Percentiles rank a stretch among this genome's conserved stretches.
Conservation (phyloP, 2,888 invertebrate species). For the Dryobota labecula region DNA sequence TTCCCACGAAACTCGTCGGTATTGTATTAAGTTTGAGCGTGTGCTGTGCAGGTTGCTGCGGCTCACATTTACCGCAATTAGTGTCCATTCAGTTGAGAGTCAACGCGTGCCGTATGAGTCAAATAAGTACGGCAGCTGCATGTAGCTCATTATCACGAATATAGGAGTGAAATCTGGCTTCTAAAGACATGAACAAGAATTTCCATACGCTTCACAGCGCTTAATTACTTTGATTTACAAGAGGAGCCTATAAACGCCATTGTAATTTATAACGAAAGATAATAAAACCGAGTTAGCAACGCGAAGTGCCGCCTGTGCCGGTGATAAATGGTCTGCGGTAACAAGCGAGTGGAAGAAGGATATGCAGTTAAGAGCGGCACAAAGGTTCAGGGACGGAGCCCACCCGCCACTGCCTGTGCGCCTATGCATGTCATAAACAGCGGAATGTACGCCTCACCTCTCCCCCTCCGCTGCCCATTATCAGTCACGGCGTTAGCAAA, state of each 20-base stretch:
- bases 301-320: conserved; percentile 45
- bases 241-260: conserved; percentile 42
- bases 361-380: conserved; percentile 65
- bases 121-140: conserved; percentile 75
- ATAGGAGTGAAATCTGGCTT: conserved; percentile 10
- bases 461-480: conserved; percentile 71
- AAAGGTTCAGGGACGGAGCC: conserved; percentile 70
- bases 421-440: conserved; percentile 77
- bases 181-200: conserved; percentile 14
- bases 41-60: conserved; percentile 75
- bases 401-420: conserved; percentile 69
- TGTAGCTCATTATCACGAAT: conserved; percentile 44
- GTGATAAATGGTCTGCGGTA: conserved; percentile 67
- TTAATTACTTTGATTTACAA: conserved; percentile 42
- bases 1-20: conserved; percentile 77
- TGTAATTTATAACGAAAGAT: conserved; percentile 54
- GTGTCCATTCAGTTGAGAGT: conserved; percentile 79
- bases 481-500: conserved; percentile 78
- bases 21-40: conserved; percentile 74
- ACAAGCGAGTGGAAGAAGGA: conserved; percentile 71
- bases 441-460: conserved; percentile 77
- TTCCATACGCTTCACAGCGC: conserved; percentile 10
- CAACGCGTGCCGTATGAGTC: conserved; percentile 81
- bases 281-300: conserved; percentile 57
- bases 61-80: conserved; percentile 82